Base-by-base conservation (phyloP, 2,888 invertebrate species). In the Spisula subtruncata region DNA sequence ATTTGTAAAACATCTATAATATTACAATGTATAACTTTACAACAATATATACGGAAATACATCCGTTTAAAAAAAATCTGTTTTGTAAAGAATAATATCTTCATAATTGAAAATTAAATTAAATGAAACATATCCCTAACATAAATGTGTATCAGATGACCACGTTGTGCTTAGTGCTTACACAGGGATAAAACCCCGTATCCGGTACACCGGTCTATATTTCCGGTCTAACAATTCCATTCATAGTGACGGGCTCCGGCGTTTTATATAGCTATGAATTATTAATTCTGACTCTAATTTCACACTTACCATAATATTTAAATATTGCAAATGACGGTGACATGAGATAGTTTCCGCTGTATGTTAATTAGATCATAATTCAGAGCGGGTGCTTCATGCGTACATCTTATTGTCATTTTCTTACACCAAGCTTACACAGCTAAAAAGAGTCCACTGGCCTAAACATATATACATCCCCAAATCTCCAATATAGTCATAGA, bases 251-350 rank as follows among this genome's bases (percentile, higher is more conserved):
- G 16, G 35, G 32, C 75, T 35, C 35, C 32, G 29, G 16, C 35
- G 75, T 75, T 25, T 75, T 35, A 75, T 75, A 75, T 25, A 75
- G 75, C 35, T 18, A 75, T 32, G 75, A 75, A 75, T 75, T 35
- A 75, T 32, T 75, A 75, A 75, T 32, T 32, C 29, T 2, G 35
- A 18, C 25, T 75, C 35, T 32, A 25, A 75, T 75, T 75, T 75
- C 75, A 75, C 25, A 75, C 35, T 75, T 75, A 75, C 25, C 75
- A 75, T 75, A 75, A 35, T 75, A 75, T 75, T 75, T 35, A 75
- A 75, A 75, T 75, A 75, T 14, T 32, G 18, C 32, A 75, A 35
- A 32, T 75, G 75, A 75, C 14, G 75, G 32, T 75, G 75, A 75
- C 75, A 75, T 35, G 2, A 32, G 35, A 75, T 75, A 35, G 20